Conservation (phyloP, 2,113 vertebrate species). For the Crypturellus undulatus region DNA sequence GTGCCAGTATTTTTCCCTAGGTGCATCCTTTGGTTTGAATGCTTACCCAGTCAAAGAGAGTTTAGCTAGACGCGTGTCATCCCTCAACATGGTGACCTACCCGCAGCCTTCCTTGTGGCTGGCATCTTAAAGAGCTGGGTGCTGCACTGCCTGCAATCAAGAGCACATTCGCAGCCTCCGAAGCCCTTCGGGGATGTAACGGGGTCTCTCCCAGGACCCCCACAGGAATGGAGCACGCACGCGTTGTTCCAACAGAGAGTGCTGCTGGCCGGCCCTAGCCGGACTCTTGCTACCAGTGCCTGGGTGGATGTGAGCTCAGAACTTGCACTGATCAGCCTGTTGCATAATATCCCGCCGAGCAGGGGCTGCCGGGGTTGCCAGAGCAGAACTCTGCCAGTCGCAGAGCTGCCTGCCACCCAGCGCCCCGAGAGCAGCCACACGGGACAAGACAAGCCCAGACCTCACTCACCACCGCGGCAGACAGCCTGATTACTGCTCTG, state of each 20-base stretch:
- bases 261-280: not conserved
- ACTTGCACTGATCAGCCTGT: not conserved
- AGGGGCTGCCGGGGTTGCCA: not conserved
- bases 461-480: not conserved
- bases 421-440: not conserved
- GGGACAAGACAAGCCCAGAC: not conserved
- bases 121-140: not conserved
- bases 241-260: not conserved
- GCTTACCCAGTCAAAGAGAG: not conserved
- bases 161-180: not conserved
- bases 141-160: not conserved
- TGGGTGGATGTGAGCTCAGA: not conserved
- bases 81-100: not conserved
- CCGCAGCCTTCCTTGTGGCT: fast-evolving
- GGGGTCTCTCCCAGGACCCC: not conserved
- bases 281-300: not conserved
- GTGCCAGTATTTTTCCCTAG: not conserved
- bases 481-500: too few relatives aligned
- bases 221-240: fast-evolving
- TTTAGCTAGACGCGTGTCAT: not conserved
- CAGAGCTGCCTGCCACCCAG: not conserved
- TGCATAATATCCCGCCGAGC: not conserved
- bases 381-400: not conserved
- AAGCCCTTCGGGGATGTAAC: not conserved
- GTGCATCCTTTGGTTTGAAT: not conserved